Evolutionary conservation across 2,113 vertebrate genomes (phyloP).

Genomic region (Tragelaphus strepsiceros): DNA sequence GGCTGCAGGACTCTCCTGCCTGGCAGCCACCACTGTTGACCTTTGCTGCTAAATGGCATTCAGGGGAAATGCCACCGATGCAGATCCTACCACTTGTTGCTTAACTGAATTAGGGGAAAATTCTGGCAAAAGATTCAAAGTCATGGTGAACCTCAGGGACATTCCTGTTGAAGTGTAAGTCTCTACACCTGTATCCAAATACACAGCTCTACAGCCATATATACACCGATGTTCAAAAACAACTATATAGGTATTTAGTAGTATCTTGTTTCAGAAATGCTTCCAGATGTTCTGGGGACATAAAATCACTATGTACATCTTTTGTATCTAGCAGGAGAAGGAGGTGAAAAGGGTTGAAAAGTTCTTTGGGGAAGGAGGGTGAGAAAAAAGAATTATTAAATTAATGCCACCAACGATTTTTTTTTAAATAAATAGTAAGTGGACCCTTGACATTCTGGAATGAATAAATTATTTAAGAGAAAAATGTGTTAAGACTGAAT

Average conservation of each 20-base stretch:
- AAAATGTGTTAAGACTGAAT: constrained; percentile 89
- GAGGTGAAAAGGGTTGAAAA: constrained; percentile 67
- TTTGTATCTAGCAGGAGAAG: constrained; percentile 78
- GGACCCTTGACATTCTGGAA: constrained; percentile 95
- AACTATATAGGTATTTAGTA: constrained; percentile 44
- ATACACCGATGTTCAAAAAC: neutral
- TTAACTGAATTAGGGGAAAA: constrained; percentile 9
- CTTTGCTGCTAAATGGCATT: neutral
- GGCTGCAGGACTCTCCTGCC: neutral
- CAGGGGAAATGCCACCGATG: neutral
- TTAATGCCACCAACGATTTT: constrained; percentile 91
- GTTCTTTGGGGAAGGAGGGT: constrained; percentile 62
- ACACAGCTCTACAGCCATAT: constrained; percentile 47
- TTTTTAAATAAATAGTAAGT: constrained; percentile 88
- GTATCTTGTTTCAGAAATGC: constrained; percentile 73
- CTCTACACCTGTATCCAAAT: neutral
- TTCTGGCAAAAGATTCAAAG: constrained; percentile 24
- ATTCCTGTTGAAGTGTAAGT: constrained; percentile 13
- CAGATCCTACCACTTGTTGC: neutral
- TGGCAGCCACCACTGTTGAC: neutral
- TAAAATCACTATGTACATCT: constrained; percentile 71
- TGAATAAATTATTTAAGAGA: constrained; percentile 97
- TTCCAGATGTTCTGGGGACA: constrained; percentile 76
- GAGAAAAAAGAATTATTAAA: constrained; percentile 82
- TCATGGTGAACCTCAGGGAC: neutral